These are phyloP conservation scores for Spisula subtruncata DNA, from an alignment of 2,888 invertebrate genomes.

Conservation along the genomic window DNA sequence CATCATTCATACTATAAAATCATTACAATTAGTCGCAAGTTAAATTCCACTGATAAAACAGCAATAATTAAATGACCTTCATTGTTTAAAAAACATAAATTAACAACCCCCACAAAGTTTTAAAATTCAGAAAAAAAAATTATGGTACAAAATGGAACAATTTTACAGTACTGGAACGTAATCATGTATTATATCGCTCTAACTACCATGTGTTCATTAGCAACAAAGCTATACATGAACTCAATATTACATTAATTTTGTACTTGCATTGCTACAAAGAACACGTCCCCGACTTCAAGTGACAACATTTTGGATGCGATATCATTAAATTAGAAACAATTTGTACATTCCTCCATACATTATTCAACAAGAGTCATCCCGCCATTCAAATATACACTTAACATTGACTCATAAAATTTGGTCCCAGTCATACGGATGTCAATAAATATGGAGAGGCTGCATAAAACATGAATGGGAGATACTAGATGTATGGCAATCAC, in stretches of 20 bases:
- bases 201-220: background rate
- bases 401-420: background rate
- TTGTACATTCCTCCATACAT: background rate
- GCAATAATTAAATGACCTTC: no score
- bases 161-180: no score
- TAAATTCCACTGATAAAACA: no score
- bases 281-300: background rate
- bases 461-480: background rate
- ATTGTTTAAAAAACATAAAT: no score
- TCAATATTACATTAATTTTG: no score
- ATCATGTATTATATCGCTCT: no score
- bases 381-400: background rate
- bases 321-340: background rate
- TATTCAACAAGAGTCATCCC: background rate
- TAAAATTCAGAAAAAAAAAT: no score
- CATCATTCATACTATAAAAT: background rate
- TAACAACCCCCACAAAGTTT: no score
- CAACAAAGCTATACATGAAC: background rate
- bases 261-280: background rate
- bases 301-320: background rate
- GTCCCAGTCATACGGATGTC: background rate
- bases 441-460: background rate
- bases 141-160: no score
- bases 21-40: background rate
- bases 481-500: background rate